These are phyloP conservation scores for Neodiprion lecontei DNA, from an alignment of 1,140 invertebrate species.

Conservation along the genomic window DNA sequence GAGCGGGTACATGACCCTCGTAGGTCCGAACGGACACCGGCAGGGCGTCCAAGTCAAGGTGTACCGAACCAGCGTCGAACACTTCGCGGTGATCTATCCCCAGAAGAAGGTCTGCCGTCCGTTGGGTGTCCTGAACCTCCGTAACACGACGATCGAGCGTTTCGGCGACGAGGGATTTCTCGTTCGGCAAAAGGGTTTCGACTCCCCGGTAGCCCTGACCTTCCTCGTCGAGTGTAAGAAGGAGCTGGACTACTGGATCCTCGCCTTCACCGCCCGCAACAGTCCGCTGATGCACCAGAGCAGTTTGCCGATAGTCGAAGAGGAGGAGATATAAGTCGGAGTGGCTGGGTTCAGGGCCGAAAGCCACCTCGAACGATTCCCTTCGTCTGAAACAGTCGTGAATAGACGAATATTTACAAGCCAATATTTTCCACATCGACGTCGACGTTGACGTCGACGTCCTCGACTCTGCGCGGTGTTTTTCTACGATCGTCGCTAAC, in stretches of 20 bases:
- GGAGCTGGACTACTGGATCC: conserved; percentile 69
- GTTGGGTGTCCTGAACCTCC: conserved; percentile 68
- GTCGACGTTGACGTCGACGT: too few relatives aligned
- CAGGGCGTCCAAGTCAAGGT: conserved; percentile 71
- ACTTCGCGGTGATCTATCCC: conserved; percentile 73
- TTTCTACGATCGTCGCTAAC: too few relatives aligned
- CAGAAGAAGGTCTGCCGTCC: conserved; percentile 70
- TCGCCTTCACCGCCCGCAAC: conserved; percentile 65
- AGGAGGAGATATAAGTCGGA: conserved; percentile 62
- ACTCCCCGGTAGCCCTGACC: conserved; percentile 66
- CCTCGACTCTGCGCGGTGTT: too few relatives aligned
- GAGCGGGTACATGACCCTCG: conserved; percentile 67
- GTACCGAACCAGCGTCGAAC: conserved; percentile 71
- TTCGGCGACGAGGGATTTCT: conserved; percentile 63
- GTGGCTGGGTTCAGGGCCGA: conserved; percentile 31
- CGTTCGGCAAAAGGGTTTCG: conserved; percentile 68
- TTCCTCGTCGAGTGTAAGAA: conserved; percentile 66
- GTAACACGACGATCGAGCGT: conserved; percentile 66
- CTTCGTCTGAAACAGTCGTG: background rate
- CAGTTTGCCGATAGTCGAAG: conserved; percentile 68
- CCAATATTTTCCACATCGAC: too few relatives aligned
- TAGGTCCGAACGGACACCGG: conserved; percentile 65
- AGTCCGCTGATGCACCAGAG: conserved; percentile 64
- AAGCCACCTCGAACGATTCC: conserved; percentile 30
- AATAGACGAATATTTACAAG: too few relatives aligned